phyloP scores from a whole-genome alignment of 2,113 vertebrate species.

The Coracopsis vasa region DNA sequence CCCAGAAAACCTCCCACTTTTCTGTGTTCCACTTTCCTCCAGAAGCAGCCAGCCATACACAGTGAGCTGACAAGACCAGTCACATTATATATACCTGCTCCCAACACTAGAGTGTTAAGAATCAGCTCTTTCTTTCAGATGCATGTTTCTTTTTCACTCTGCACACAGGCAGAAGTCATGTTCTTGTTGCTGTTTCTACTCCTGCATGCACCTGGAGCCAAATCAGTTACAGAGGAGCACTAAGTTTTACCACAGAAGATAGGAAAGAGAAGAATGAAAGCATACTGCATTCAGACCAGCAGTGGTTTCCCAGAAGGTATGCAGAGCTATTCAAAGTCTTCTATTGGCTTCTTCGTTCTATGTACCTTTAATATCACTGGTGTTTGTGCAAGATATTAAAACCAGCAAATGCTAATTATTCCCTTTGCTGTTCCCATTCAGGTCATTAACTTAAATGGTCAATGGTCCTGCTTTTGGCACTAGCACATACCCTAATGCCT shows the following conservation, averaged over 20 bases:
- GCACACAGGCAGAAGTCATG: rapidly evolving
- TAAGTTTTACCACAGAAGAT: neutral
- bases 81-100: neutral
- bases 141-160: neutral
- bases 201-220: neutral
- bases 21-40: neutral
- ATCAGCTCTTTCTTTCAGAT: neutral
- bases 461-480: neutral
- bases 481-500: neutral
- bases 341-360: neutral
- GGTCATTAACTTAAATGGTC: neutral
- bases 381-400: neutral
- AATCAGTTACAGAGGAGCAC: neutral
- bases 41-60: neutral
- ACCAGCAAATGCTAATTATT: neutral
- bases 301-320: neutral
- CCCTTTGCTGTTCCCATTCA: neutral
- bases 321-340: neutral
- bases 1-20: rapidly evolving
- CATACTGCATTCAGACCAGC: neutral
- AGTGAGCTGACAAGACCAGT: neutral
- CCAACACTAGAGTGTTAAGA: neutral
- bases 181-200: neutral
- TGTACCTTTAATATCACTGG: neutral
- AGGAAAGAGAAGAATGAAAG: neutral